Percentiles rank a stretch among this genome's conserved stretches.
Conservation (phyloP, 2,888 invertebrate species). For the Sarcophaga rosellei region DNA sequence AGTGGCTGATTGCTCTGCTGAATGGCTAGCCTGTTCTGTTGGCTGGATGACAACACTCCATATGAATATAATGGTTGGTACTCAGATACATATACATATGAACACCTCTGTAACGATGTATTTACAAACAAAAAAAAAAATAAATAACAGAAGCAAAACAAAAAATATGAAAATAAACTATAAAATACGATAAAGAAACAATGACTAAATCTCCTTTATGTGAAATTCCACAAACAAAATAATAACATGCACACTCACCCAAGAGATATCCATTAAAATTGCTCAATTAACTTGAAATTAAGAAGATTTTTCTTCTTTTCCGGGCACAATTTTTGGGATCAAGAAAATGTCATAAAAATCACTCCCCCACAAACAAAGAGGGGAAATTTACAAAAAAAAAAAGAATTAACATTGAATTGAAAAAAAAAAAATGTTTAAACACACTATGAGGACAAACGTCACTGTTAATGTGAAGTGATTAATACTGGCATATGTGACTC, state of each 20-base stretch:
- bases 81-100: background rate
- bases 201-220: conserved; percentile 29
- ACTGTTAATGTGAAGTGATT: too few species aligned
- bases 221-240: conserved; percentile 1
- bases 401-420: too few species aligned
- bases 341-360: conserved; percentile 7
- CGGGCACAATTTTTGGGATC: background rate
- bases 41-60: conserved; percentile 21
- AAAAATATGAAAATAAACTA: conserved; percentile 27
- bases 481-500: too few species aligned
- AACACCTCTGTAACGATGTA: background rate
- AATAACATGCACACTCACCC: background rate
- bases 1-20: background rate
- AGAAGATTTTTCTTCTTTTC: conserved; percentile 3
- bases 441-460: too few species aligned
- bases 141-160: too few species aligned
- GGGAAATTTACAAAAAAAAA: background rate
- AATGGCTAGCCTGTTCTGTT: background rate
- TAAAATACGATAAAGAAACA: conserved; percentile 31
- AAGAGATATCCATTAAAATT: conserved; percentile 33
- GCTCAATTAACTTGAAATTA: conserved; percentile 19
- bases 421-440: too few species aligned
- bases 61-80: background rate
- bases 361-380: background rate
- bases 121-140: too few species aligned